Conservation (phyloP, 53 echinoderm and acorn worm species). For the Apostichopus leukothele region DNA sequence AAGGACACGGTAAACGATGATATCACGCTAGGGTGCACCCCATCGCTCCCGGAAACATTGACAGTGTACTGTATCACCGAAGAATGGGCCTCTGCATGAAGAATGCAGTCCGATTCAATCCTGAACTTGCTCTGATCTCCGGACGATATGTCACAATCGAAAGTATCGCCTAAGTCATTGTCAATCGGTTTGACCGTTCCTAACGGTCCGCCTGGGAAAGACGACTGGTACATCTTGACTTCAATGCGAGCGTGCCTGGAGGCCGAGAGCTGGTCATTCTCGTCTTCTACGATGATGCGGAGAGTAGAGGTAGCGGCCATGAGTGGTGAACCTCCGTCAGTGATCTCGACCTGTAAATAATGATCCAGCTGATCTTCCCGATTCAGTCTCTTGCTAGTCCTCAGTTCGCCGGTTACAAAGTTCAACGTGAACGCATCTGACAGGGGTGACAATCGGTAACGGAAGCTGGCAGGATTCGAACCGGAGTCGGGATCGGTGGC, state of each 20-base stretch:
- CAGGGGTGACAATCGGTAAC: constrained; percentile 62
- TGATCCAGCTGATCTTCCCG: constrained; percentile 77
- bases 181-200: constrained; percentile 83
- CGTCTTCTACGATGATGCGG: constrained; percentile 70
- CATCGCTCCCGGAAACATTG: constrained; percentile 78
- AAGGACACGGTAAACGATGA: constrained; percentile 76
- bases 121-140: constrained; percentile 72
- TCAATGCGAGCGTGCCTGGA: constrained; percentile 84
- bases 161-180: constrained; percentile 73
- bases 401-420: constrained; percentile 55
- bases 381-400: constrained; percentile 69
- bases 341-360: constrained; percentile 67
- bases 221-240: constrained; percentile 80
- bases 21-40: constrained; percentile 65
- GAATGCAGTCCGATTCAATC: constrained; percentile 69
- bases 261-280: constrained; percentile 86
- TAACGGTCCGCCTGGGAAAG: constrained; percentile 77
- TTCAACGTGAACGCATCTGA: constrained; percentile 66
- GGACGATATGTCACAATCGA: constrained; percentile 69
- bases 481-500: constrained; percentile 86
- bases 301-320: constrained; percentile 80
- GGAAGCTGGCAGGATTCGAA: constrained; percentile 67
- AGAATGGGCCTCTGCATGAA: constrained; percentile 67
- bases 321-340: constrained; percentile 78
- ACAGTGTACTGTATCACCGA: constrained; percentile 58